These are phyloP conservation scores for Ataeniobius toweri DNA, from an alignment of 2,797 vertebrate genomes.

Conservation along the genomic window DNA sequence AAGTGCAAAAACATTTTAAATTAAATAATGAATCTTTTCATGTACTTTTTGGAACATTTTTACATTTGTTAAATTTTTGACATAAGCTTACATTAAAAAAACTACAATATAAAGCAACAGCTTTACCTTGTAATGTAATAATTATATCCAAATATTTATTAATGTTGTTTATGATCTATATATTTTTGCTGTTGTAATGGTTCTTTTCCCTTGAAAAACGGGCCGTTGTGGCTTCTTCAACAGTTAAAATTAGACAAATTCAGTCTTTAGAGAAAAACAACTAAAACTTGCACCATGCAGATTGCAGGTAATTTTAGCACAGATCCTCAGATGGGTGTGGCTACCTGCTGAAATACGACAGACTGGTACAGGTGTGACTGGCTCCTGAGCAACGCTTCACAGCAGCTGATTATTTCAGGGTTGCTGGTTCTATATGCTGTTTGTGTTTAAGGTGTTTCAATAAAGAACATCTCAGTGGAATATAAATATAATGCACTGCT, in stretches of 20 bases:
- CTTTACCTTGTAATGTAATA: not conserved
- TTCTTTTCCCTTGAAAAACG: not conserved
- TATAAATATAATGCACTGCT: slow-evolving; percentile 55
- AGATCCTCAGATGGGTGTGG: not conserved
- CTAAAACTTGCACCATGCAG: not conserved
- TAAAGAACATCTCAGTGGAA: slow-evolving; percentile 6
- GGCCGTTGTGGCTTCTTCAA: not conserved
- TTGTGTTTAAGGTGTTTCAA: slow-evolving; percentile 3
- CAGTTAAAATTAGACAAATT: slow-evolving; percentile 1
- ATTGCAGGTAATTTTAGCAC: slow-evolving; percentile 5
- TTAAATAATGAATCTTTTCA: not conserved
- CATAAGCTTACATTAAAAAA: not conserved
- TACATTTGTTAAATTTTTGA: not conserved
- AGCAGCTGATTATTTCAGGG: slow-evolving; percentile 13
- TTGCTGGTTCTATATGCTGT: slow-evolving; percentile 59
- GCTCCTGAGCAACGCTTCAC: slow-evolving; percentile 22
- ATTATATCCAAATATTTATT: not conserved
- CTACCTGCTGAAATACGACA: slow-evolving; percentile 14
- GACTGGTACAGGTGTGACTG: slow-evolving; percentile 8
- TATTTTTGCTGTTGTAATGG: not conserved
- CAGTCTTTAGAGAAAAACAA: not conserved
- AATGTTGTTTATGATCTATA: not conserved
- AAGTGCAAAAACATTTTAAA: not conserved
- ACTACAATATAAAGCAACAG: not conserved
- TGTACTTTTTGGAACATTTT: not conserved